These are phyloP conservation scores for Picus viridis DNA, from an alignment of 2,797 vertebrate genomes.

Conservation along the genomic window DNA sequence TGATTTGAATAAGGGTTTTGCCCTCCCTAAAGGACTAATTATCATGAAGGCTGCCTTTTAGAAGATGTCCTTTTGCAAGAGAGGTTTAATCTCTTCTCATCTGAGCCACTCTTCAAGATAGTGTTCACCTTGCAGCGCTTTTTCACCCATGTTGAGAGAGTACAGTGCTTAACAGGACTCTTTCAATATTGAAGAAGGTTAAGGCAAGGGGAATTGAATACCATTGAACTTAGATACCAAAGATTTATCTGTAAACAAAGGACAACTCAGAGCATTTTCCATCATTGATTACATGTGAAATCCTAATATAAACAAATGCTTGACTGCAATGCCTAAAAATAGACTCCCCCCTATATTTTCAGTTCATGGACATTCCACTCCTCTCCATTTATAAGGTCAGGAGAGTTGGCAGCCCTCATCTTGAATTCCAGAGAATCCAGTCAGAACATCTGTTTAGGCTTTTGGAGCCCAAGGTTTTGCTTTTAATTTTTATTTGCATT, in stretches of 20 bases:
- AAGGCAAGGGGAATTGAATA: neutral
- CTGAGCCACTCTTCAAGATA: neutral
- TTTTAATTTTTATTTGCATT: slow-evolving; percentile 1
- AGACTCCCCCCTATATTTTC: slow-evolving; percentile 1
- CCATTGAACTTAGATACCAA: neutral
- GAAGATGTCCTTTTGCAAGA: neutral
- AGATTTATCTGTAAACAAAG: neutral
- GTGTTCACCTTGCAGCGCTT: neutral
- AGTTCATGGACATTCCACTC: neutral
- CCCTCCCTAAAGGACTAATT: neutral
- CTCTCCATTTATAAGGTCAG: neutral
- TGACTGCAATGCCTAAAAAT: neutral
- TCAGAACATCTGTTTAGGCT: neutral
- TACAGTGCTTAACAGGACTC: neutral
- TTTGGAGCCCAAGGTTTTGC: neutral
- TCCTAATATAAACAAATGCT: neutral
- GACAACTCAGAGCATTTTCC: neutral
- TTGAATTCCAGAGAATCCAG: slow-evolving; percentile 11
- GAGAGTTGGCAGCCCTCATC: neutral
- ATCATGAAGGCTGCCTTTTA: neutral
- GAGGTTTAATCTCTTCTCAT: neutral
- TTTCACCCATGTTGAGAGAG: neutral
- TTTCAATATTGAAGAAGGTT: neutral
- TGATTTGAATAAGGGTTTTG: neutral
- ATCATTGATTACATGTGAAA: neutral